Evolutionary conservation across 2,888 invertebrate species (phyloP).

Genomic region (Dryococelus australis): DNA sequence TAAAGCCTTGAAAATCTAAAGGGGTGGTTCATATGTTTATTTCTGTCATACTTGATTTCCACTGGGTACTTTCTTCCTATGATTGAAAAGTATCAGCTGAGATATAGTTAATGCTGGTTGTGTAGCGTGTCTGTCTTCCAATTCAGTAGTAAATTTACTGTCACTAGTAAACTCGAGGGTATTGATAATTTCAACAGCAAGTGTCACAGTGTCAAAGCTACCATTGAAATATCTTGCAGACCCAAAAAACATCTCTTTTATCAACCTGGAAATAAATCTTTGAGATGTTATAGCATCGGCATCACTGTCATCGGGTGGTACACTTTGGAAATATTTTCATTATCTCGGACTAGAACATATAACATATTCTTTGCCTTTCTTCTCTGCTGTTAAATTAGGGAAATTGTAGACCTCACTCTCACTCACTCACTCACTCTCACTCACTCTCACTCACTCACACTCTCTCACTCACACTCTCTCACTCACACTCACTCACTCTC

Average conservation of each 20-base stretch:
- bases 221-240: background rate
- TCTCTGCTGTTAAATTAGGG: background rate
- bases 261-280: too few species aligned
- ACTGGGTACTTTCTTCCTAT: background rate
- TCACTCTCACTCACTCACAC: too few species aligned
- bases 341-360: too few species aligned
- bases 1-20: background rate
- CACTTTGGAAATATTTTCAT: too few species aligned
- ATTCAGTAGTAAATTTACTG: background rate
- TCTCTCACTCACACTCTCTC: too few species aligned
- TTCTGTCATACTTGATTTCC: too few species aligned
- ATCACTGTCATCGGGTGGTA: too few species aligned
- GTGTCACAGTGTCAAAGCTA: constrained; percentile 13
- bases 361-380: too few species aligned
- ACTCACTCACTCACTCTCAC: too few species aligned
- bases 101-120: constrained; percentile 12
- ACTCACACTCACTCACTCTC: too few species aligned
- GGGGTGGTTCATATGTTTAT: background rate
- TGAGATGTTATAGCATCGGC: too few species aligned
- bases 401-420: constrained; percentile 1
- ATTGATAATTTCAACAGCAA: constrained; percentile 2
- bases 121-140: background rate
- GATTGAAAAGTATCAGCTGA: background rate
- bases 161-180: constrained; percentile 7
- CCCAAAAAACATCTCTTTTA: too few species aligned